Evolutionary conservation across 2,797 vertebrate genomes (phyloP).

Genomic region (Schizothorax lantsangensis): DNA sequence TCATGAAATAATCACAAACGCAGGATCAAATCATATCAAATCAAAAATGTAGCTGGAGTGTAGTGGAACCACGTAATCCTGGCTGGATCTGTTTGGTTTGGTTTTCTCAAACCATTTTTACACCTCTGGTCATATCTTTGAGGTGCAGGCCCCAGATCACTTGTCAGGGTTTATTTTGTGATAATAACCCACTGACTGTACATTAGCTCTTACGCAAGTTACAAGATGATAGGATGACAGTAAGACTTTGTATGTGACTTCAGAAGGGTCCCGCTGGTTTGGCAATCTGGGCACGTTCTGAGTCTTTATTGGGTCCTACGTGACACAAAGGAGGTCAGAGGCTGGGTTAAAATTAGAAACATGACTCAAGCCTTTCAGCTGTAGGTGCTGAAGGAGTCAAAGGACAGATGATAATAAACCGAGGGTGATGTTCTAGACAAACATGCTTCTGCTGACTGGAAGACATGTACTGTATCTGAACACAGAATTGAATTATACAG

Average conservation of each 20-base stretch:
- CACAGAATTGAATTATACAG: background rate
- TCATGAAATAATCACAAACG: background rate
- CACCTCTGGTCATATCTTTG: background rate
- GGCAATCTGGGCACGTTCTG: constrained; percentile 24
- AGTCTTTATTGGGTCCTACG: constrained; percentile 27
- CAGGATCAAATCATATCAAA: background rate
- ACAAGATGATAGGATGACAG: background rate
- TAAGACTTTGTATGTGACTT: background rate
- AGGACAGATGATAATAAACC: background rate
- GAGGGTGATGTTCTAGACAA: constrained; percentile 49
- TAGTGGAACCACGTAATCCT: background rate
- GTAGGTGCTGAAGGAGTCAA: constrained; percentile 17
- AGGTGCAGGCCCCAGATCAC: background rate
- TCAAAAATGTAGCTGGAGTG: background rate
- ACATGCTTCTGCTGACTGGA: constrained; percentile 54
- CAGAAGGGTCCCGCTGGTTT: constrained; percentile 25
- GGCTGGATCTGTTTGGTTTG: background rate
- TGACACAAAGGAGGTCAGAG: constrained; percentile 46
- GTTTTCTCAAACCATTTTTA: background rate
- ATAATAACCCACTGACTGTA: background rate
- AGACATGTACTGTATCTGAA: background rate
- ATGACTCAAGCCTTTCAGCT: constrained; percentile 40
- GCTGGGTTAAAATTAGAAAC: constrained; percentile 51
- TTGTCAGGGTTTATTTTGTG: background rate
- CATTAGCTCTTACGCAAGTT: background rate